These are phyloP conservation scores for Tenthredo scrophulariae DNA, from an alignment of 2,888 invertebrate species.

Conservation along the genomic window DNA sequence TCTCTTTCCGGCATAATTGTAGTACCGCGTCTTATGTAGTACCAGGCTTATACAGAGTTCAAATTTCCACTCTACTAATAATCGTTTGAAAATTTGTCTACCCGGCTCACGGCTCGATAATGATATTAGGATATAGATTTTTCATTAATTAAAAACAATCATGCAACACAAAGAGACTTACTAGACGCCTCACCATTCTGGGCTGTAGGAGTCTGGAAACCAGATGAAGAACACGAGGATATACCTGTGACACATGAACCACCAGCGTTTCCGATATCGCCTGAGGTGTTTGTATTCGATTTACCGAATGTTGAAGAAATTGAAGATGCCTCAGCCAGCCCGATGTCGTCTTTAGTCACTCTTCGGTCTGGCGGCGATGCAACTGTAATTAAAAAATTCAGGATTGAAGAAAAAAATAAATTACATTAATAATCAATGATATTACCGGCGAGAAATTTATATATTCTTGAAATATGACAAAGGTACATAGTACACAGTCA, in stretches of 20 bases:
- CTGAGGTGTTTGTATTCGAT: slow-evolving; percentile 56
- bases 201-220: slow-evolving; percentile 69
- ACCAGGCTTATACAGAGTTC: neutral
- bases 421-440: no score
- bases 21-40: neutral
- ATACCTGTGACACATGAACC: slow-evolving; percentile 77
- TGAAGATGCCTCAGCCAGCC: slow-evolving; percentile 69
- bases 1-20: neutral
- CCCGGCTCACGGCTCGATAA: no score
- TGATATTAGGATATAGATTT: neutral
- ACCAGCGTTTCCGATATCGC: slow-evolving; percentile 77
- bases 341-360: slow-evolving; percentile 82
- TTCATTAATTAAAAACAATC: neutral
- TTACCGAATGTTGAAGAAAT: slow-evolving; percentile 75
- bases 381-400: slow-evolving; percentile 82
- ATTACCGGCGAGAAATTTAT: no score
- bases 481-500: neutral
- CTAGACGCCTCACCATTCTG: slow-evolving; percentile 78
- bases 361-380: slow-evolving; percentile 90
- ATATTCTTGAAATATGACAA: neutral
- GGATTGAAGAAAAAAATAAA: neutral
- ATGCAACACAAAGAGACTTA: slow-evolving; percentile 67
- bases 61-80: no score
- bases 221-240: slow-evolving; percentile 62
- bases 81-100: no score